These are phyloP conservation scores for Cantharis rustica DNA, from an alignment of 2,888 invertebrate genomes.

Conservation along the genomic window DNA sequence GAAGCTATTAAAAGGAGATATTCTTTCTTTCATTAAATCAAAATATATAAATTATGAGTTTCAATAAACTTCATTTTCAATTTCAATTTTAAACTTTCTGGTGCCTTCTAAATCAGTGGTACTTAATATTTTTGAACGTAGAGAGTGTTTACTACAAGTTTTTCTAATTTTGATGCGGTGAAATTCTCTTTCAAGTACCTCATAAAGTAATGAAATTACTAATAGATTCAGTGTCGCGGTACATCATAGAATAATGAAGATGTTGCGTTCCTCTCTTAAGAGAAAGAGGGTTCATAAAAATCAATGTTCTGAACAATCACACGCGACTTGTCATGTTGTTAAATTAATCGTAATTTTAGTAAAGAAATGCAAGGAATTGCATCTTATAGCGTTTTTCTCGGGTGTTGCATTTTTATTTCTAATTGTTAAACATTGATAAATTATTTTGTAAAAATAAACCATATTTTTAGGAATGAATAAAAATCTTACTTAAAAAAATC, in stretches of 20 bases:
- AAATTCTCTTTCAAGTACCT: not conserved
- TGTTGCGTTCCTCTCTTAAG: not conserved
- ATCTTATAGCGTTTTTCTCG: not conserved
- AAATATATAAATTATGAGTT: not conserved
- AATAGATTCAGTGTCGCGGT: not conserved
- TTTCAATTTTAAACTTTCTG: not conserved
- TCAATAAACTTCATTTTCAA: not conserved
- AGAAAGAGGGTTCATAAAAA: not conserved
- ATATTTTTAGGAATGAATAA: no score
- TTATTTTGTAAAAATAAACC: not conserved
- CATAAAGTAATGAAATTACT: not conserved
- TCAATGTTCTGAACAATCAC: not conserved
- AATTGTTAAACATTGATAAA: not conserved
- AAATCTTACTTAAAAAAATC: no score
- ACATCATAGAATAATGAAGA: not conserved
- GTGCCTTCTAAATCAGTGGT: not conserved
- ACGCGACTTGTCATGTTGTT: not conserved
- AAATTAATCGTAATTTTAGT: not conserved
- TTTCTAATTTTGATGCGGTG: not conserved
- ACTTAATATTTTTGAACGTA: no score
- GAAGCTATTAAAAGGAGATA: not conserved
- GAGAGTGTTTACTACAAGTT: not conserved
- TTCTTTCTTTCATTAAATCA: not conserved
- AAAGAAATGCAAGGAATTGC: not conserved
- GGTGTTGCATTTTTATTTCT: not conserved